Percentiles rank a stretch among this genome's conserved stretches.
phyloP scores from a whole-genome alignment of 2,113 vertebrate genomes.

The Noctilio leporinus region DNA sequence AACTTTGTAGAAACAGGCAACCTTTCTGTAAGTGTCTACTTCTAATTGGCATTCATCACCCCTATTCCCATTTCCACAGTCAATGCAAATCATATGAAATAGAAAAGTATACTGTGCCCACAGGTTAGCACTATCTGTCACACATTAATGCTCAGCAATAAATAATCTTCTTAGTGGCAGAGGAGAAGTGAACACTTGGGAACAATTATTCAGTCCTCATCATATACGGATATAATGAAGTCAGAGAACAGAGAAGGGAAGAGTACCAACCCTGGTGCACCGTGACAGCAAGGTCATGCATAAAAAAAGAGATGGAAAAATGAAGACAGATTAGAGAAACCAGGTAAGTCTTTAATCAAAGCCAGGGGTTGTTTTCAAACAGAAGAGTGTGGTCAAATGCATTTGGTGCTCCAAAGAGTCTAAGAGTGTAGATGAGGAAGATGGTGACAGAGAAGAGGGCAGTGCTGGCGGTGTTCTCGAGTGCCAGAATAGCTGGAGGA shows the following conservation, averaged over 20 bases:
- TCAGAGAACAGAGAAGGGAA: neutral
- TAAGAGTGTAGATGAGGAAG: too few relatives aligned
- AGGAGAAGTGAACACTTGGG: constrained; percentile 5
- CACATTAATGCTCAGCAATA: neutral
- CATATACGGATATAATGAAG: neutral
- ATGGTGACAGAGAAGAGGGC: too few relatives aligned
- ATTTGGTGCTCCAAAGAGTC: neutral
- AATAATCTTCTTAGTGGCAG: constrained; percentile 31
- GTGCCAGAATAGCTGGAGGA: too few relatives aligned
- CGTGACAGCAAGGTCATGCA: neutral
- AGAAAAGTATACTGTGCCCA: neutral
- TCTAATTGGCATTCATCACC: neutral
- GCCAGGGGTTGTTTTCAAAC: neutral
- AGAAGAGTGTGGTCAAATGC: neutral
- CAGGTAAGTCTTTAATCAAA: neutral
- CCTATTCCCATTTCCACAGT: neutral
- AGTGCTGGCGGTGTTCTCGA: too few relatives aligned
- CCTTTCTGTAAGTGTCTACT: neutral
- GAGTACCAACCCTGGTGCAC: neutral
- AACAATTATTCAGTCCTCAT: constrained; percentile 3
- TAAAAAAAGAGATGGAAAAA: neutral
- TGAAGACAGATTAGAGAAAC: neutral
- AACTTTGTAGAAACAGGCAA: neutral
- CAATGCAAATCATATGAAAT: neutral
- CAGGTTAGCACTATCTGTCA: neutral